Conservation (phyloP, 2,797 vertebrate species). For the Gallirallus australis region DNA sequence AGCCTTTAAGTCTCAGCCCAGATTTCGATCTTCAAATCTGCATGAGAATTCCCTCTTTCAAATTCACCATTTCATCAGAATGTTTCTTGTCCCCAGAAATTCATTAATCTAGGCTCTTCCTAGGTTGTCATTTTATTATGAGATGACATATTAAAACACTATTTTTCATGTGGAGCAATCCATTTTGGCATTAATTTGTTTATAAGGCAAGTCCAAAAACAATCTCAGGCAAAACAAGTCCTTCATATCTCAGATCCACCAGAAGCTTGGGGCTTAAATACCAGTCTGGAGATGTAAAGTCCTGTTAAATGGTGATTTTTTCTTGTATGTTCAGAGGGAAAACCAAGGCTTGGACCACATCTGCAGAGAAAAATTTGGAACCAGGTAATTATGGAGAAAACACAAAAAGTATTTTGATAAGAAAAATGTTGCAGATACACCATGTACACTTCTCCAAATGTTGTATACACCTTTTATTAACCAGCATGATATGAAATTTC, state of each 20-base stretch:
- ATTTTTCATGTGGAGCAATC: neutral
- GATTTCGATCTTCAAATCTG: neutral
- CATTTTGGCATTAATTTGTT: neutral
- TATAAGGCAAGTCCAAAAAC: neutral
- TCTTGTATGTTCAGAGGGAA: neutral
- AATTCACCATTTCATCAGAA: neutral
- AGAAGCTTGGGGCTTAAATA: neutral
- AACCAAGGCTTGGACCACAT: neutral
- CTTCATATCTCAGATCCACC: neutral
- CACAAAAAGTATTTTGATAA: neutral
- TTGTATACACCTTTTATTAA: neutral
- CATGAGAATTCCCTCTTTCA: neutral
- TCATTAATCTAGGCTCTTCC: rapidly evolving
- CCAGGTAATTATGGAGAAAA: neutral
- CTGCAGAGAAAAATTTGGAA: neutral
- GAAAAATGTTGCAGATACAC: neutral
- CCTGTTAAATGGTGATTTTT: neutral
- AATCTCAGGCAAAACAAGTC: neutral
- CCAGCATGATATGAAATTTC: neutral
- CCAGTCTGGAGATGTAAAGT: neutral
- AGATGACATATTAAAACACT: neutral
- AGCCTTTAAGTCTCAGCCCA: neutral
- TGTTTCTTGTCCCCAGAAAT: neutral
- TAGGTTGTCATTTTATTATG: neutral
- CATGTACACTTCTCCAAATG: neutral